Base-by-base conservation (phyloP, 1,140 invertebrate species). In the Drosophila baimaii region DNA sequence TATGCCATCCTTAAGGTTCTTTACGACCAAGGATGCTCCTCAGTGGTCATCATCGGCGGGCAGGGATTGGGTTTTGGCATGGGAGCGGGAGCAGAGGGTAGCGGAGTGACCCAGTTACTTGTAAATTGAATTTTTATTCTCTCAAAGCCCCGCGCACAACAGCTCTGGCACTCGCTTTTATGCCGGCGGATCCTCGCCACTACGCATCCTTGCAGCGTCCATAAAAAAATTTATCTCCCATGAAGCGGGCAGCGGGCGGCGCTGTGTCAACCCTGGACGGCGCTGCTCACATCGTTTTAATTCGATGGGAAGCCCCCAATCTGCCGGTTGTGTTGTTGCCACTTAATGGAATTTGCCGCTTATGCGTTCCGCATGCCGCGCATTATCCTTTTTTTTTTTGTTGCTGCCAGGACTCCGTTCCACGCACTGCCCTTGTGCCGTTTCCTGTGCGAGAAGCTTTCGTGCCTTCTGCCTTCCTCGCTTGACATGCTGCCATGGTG, bases 311-410 rank as follows among this genome's bases (percentile, higher is more conserved):
- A 55, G 57, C 65, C 62, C 46, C 29, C 56, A 21, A 52, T 52
- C 52, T 63, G 31, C 46, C 35, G 39, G 37, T 37, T 29, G 31
- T 82, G 82, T 44, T 71, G 84, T 69, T 89, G 84, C 65, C 84
- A 89, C 84, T 89, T 89, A 89, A 89, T 89, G 84, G 84, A 89
- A 89, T 89, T 84, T 89, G 84, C 77, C 80, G 84, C 84, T 89
- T 89, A 89, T 89, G 84, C 84, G 84, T 89, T 84, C 82, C 84
- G 84, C 84, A 89, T 89, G 84, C 84, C 77, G 77, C 77, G 84
- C 84, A 89, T 89, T 89, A 89, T 89, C 84, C 84, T 81, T 86
- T 89, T 66, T 66, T n/a, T n/a, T n/a, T n/a, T n/a, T n/a, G n/a
- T n/a, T n/a, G 59, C 79, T 66, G 63, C 41, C 33, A 57, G 65